phyloP scores from a whole-genome alignment of 2,113 vertebrate species.

The Phalacrocorax carbo region DNA sequence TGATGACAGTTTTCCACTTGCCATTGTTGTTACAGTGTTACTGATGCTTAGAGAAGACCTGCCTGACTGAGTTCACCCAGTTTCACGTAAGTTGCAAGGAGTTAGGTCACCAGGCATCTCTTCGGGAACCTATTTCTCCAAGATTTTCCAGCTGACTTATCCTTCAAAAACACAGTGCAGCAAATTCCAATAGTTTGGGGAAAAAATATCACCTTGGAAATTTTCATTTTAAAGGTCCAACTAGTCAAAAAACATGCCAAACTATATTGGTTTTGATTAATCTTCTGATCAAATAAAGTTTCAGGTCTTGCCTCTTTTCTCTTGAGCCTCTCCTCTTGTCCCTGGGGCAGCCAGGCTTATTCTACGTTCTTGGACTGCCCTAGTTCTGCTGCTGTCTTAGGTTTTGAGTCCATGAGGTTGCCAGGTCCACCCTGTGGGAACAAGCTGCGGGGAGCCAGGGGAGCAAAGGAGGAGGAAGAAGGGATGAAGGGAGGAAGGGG shows the following conservation, averaged over 20 bases:
- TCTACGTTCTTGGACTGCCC: neutral
- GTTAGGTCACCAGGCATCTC: neutral
- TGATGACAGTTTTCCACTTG: neutral
- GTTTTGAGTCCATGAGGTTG: neutral
- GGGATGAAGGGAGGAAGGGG: fast-evolving
- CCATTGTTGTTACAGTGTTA: neutral
- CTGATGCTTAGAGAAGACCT: neutral
- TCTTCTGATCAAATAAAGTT: neutral
- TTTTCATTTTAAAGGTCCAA: neutral
- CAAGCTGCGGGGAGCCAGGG: neutral
- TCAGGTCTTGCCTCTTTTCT: neutral
- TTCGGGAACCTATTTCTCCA: neutral
- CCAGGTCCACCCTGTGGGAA: neutral
- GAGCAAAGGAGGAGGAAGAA: neutral
- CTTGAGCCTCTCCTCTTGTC: fast-evolving
- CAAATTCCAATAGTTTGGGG: neutral
- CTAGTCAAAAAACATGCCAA: neutral
- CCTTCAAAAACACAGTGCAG: neutral
- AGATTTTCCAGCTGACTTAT: neutral
- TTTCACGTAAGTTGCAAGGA: neutral
- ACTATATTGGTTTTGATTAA: neutral
- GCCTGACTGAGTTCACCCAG: neutral
- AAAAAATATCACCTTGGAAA: neutral
- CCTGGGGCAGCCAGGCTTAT: neutral
- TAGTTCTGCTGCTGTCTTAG: neutral